phyloP scores from a whole-genome alignment of 2,113 vertebrate genomes.

The Callaeas wilsoni region DNA sequence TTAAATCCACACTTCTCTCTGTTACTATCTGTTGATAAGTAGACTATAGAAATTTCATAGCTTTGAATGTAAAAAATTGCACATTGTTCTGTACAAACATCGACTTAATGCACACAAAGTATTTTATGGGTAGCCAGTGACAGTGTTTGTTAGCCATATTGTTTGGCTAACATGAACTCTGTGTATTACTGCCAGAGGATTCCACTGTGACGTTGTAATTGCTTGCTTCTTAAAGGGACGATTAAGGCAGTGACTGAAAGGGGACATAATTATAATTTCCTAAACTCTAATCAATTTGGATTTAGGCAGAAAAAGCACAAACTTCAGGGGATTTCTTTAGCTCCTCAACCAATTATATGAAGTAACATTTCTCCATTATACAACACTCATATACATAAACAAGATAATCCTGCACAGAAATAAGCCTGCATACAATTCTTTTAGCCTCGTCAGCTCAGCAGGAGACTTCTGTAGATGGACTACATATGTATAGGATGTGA shows the following conservation, averaged over 20 bases:
- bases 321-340: slow-evolving; percentile 13
- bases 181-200: neutral
- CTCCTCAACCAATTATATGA: neutral
- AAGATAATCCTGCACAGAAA: neutral
- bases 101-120: neutral
- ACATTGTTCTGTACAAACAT: neutral
- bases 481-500: neutral
- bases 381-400: neutral
- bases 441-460: neutral
- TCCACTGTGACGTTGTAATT: slow-evolving; percentile 8
- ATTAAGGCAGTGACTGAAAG: slow-evolving; percentile 26
- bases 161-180: neutral
- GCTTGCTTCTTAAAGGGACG: neutral
- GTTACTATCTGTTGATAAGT: neutral
- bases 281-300: slow-evolving; percentile 5
- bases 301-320: slow-evolving; percentile 28
- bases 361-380: neutral
- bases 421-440: neutral
- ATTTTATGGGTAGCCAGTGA: neutral
- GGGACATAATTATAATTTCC: neutral
- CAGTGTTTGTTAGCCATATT: neutral
- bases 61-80: neutral
- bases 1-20: neutral
- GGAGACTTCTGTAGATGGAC: neutral
- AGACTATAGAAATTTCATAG: neutral